Conservation (phyloP, 2,797 vertebrate species). For the Salarias fasciatus region DNA sequence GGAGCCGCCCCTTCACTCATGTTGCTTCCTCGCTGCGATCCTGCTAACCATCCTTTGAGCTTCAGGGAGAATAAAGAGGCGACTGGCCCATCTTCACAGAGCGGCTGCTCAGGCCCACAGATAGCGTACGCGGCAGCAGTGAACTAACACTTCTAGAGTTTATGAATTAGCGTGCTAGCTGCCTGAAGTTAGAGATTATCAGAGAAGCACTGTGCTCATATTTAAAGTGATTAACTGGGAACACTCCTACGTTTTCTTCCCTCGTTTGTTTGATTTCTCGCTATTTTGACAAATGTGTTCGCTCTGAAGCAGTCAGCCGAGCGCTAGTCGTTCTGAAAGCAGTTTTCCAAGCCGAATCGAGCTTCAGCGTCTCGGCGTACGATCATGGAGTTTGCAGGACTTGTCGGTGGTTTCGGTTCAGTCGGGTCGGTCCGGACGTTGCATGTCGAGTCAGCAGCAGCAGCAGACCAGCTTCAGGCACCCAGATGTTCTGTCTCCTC, state of each 20-base stretch:
- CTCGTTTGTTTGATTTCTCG: slow-evolving; percentile 6
- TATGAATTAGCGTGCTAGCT: slow-evolving; percentile 9
- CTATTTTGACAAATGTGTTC: slow-evolving; percentile 1
- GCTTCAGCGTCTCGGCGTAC: too few relatives aligned
- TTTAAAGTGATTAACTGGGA: slow-evolving; percentile 16
- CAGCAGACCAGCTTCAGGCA: too few relatives aligned
- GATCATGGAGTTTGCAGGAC: too few relatives aligned
- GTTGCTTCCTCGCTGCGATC: neutral
- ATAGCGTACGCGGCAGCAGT: neutral
- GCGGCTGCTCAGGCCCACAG: too few relatives aligned
- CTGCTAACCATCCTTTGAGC: neutral
- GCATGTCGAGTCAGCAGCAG: too few relatives aligned
- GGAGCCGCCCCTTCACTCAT: too few relatives aligned
- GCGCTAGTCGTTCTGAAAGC: neutral
- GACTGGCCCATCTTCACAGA: too few relatives aligned
- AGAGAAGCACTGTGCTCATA: neutral
- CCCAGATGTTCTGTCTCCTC: too few relatives aligned
- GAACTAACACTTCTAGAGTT: slow-evolving; percentile 30
- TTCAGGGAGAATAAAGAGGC: neutral
- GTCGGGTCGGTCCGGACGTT: too few relatives aligned
- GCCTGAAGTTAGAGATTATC: slow-evolving; percentile 9
- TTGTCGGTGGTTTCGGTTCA: too few relatives aligned
- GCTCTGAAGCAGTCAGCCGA: slow-evolving; percentile 10
- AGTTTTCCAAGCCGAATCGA: too few relatives aligned
- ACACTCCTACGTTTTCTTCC: slow-evolving; percentile 21